A percentile compares a stretch with the other conserved stretches of the same genome.
Conservation (phyloP, 2,113 vertebrate genomes). For the Tretioscincus oriximinensis region DNA sequence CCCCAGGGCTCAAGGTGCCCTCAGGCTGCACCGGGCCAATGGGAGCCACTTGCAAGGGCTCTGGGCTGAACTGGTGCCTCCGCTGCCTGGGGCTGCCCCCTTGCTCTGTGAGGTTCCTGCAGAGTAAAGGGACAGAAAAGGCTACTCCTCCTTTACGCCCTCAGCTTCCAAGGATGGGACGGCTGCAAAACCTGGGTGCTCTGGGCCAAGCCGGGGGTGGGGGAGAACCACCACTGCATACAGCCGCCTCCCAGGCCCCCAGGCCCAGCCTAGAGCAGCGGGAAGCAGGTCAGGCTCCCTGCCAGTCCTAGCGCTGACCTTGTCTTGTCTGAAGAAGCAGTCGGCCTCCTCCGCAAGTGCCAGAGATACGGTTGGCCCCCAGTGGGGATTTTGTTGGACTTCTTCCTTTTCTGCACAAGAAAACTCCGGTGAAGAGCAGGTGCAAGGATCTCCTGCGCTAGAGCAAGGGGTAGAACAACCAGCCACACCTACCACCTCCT, state of each 20-base stretch:
- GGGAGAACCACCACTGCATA: not conserved
- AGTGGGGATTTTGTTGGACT: not conserved
- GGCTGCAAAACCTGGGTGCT: not conserved
- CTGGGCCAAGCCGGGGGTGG: not conserved
- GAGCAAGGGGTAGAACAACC: rapidly evolving
- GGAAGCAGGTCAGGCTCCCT: no score
- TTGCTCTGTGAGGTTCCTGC: not conserved
- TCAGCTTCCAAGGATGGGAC: no score
- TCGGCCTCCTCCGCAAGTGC: not conserved
- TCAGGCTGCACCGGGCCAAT: not conserved
- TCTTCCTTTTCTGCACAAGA: constrained; percentile 37
- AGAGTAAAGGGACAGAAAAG: no score
- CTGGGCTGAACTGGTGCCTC: no score
- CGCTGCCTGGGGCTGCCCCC: not conserved
- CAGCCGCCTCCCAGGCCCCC: not conserved
- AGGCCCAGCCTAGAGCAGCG: not conserved
- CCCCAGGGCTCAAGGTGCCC: not conserved
- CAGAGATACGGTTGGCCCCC: constrained; percentile 10
- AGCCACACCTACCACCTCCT: constrained; percentile 20
- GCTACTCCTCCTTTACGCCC: no score
- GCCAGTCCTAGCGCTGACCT: not conserved
- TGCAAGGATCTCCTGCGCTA: not conserved
- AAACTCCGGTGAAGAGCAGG: not conserved
- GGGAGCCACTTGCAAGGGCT: not conserved
- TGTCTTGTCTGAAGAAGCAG: not conserved